phyloP scores from a whole-genome alignment of 2,113 vertebrate genomes.

The Pithys albifrons region DNA sequence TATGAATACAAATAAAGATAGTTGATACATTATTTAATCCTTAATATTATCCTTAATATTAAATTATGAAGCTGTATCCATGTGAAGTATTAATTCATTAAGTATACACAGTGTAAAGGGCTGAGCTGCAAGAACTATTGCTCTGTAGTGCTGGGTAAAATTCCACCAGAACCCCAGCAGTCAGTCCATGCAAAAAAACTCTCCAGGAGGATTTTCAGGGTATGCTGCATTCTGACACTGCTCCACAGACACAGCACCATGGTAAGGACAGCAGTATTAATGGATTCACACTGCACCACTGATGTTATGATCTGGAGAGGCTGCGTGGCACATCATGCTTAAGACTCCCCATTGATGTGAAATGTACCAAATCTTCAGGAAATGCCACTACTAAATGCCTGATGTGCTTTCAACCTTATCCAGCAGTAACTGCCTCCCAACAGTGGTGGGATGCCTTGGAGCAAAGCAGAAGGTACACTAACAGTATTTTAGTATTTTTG shows the following conservation, averaged over 20 bases:
- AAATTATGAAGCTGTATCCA: not conserved
- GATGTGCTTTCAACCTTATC: not conserved
- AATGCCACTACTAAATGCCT: not conserved
- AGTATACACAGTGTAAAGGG: not conserved
- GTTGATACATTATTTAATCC: not conserved
- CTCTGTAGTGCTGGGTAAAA: not conserved
- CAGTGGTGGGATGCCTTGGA: not conserved
- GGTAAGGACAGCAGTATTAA: not conserved
- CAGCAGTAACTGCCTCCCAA: not conserved
- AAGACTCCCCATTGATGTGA: fast-evolving
- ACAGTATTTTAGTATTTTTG: not conserved
- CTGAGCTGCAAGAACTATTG: not conserved
- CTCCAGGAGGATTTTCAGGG: not conserved
- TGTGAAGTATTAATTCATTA: not conserved
- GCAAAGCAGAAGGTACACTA: not conserved
- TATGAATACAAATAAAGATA: not conserved
- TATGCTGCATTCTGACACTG: not conserved
- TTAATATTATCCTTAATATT: not conserved
- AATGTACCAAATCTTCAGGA: not conserved
- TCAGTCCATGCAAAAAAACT: not conserved
- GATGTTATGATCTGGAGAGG: not conserved
- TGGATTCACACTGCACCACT: not conserved
- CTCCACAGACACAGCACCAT: not conserved
- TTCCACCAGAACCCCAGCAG: not conserved
- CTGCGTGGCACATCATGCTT: not conserved